phyloP scores from a whole-genome alignment of 2,113 vertebrate genomes.

The Upupa epops region DNA sequence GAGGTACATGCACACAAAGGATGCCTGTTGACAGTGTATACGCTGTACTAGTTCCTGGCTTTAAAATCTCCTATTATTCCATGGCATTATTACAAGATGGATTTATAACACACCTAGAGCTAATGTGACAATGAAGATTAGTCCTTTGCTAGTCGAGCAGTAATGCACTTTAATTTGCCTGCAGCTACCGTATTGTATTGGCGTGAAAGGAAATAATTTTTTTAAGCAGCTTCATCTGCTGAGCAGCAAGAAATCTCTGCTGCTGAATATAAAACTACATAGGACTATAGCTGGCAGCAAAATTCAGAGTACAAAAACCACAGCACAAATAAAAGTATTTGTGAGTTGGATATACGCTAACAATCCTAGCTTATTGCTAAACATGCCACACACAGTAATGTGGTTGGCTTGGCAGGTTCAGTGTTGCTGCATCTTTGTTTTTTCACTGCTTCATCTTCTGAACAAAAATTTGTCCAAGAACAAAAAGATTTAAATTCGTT shows the following conservation, averaged over 20 bases:
- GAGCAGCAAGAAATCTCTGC: constrained; percentile 69
- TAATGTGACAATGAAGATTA: constrained; percentile 68
- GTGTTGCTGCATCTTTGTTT: neutral
- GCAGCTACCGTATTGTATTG: constrained; percentile 58
- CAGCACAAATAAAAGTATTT: constrained; percentile 58
- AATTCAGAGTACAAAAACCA: constrained; percentile 59
- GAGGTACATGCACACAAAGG: neutral
- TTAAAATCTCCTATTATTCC: constrained; percentile 14
- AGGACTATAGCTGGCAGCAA: constrained; percentile 65
- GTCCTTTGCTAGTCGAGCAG: constrained; percentile 51
- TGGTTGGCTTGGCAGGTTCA: neutral
- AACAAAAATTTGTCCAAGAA: neutral
- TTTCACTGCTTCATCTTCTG: constrained; percentile 2
- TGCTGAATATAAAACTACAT: constrained; percentile 65
- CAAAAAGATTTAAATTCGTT: neutral
- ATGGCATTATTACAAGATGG: constrained; percentile 61
- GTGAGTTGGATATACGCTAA: constrained; percentile 63
- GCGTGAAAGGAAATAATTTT: constrained; percentile 71
- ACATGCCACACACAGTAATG: neutral
- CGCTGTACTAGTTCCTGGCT: neutral
- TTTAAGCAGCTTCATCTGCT: constrained; percentile 68
- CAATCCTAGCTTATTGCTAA: constrained; percentile 57
- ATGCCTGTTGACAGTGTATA: neutral
- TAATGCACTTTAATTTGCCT: constrained; percentile 65
- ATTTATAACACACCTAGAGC: constrained; percentile 71